These are phyloP conservation scores for Campylomormyrus tamandua DNA, from an alignment of 2,113 vertebrate species.

Conservation along the genomic window DNA sequence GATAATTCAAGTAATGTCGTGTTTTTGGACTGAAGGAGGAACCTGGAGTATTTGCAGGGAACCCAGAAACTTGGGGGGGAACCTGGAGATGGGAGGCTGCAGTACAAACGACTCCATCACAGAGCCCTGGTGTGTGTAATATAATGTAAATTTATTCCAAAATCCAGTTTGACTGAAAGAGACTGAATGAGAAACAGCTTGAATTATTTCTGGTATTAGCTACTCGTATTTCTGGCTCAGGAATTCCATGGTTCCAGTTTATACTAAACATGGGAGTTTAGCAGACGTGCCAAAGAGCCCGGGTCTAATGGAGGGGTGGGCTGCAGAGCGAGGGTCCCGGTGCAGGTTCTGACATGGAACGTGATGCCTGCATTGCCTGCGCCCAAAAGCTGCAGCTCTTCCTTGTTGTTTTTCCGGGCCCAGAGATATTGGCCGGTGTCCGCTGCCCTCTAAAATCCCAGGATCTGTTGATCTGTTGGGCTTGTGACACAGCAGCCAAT, in stretches of 20 bases:
- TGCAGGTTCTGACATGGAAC: not conserved
- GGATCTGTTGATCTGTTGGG: not conserved
- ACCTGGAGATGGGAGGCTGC: not conserved
- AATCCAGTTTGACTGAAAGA: not conserved
- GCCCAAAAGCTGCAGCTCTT: not conserved
- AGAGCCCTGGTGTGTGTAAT: not conserved
- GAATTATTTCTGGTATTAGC: not conserved
- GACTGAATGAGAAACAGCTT: not conserved
- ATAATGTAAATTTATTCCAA: not conserved
- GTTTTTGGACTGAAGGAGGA: not conserved
- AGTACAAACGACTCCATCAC: not conserved
- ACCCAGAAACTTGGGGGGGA: too few relatives aligned
- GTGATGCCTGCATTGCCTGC: not conserved
- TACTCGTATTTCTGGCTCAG: not conserved
- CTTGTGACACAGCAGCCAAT: not conserved
- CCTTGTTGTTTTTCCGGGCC: not conserved
- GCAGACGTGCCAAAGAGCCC: not conserved
- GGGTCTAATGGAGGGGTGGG: not conserved
- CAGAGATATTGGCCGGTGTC: not conserved
- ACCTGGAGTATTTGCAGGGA: not conserved
- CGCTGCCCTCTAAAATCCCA: not conserved
- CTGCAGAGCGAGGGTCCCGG: not conserved
- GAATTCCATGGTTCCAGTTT: not conserved
- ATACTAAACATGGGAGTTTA: not conserved
- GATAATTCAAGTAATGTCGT: not conserved